These are phyloP conservation scores for Phaedon cochleariae DNA, from an alignment of 2,888 invertebrate species.

Conservation along the genomic window DNA sequence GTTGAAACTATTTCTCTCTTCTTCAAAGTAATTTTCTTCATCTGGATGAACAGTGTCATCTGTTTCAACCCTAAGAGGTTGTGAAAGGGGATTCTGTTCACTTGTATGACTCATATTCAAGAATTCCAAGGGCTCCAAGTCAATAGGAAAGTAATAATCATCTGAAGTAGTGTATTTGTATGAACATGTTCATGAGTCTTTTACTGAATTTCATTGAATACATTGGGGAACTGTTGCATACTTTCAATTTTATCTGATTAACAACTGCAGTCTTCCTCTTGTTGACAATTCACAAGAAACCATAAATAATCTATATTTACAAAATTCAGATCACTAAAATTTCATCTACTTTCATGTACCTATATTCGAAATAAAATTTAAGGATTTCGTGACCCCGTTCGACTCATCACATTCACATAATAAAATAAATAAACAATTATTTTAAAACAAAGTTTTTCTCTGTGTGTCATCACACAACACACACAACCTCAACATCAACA, in stretches of 20 bases:
- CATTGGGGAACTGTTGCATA: conserved; percentile 1
- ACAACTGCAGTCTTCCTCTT: background rate
- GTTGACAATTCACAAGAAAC: background rate
- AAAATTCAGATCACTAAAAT: background rate
- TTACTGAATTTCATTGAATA: conserved; percentile 5
- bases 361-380: background rate
- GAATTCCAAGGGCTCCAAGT: background rate
- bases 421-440: background rate
- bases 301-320: background rate
- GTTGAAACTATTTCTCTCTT: conserved; percentile 56
- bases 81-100: conserved; percentile 60
- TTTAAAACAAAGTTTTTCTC: background rate
- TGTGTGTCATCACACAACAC: background rate
- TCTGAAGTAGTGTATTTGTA: background rate
- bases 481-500: too few relatives aligned
- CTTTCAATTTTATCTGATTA: background rate
- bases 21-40: conserved; percentile 54
- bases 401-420: background rate
- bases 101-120: conserved; percentile 59
- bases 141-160: background rate
- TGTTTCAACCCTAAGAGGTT: conserved; percentile 59
- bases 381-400: background rate
- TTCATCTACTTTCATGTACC: background rate
- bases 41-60: conserved; percentile 54
- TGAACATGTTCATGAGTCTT: background rate